phyloP scores from a whole-genome alignment of 2,888 invertebrate genomes.

The Drosophila formosana region DNA sequence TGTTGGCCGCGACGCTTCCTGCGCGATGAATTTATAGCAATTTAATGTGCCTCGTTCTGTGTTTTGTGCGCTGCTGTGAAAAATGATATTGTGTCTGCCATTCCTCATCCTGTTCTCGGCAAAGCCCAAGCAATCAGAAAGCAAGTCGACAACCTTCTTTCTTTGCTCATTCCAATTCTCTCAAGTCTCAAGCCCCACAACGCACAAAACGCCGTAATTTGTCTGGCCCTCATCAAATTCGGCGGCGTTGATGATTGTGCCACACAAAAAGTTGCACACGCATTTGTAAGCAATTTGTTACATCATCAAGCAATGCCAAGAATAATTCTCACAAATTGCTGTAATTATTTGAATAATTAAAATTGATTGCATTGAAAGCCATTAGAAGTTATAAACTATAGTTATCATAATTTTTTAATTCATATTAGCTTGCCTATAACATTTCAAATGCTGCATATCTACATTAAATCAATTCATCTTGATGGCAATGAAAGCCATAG shows the following conservation, averaged over 20 bases:
- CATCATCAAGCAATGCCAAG: slow-evolving; percentile 11
- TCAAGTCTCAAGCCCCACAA: slow-evolving; percentile 4
- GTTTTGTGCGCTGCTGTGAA: slow-evolving; percentile 50
- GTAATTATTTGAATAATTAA: slow-evolving; percentile 2
- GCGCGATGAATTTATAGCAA: slow-evolving; percentile 75
- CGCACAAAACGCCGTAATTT: slow-evolving; percentile 53
- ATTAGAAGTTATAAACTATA: background rate
- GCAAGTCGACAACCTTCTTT: background rate
- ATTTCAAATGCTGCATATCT: background rate
- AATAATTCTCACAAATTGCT: slow-evolving; percentile 8
- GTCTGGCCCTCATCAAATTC: slow-evolving; percentile 63
- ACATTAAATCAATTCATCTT: background rate
- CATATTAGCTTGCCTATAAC: background rate
- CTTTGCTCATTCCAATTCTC: background rate
- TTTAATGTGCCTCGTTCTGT: slow-evolving; percentile 63
- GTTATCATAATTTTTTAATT: background rate
- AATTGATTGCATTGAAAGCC: background rate
- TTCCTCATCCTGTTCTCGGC: slow-evolving; percentile 20
- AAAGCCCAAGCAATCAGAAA: slow-evolving; percentile 41
- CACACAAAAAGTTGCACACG: slow-evolving; percentile 7
- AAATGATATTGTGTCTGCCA: slow-evolving; percentile 62
- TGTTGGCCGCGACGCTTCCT: slow-evolving; percentile 34
- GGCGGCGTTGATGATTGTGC: slow-evolving; percentile 23
- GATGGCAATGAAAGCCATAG: no score
- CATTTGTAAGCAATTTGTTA: slow-evolving; percentile 45